phyloP scores from a whole-genome alignment of 2,797 vertebrate genomes.

The Monodelphis domestica region DNA sequence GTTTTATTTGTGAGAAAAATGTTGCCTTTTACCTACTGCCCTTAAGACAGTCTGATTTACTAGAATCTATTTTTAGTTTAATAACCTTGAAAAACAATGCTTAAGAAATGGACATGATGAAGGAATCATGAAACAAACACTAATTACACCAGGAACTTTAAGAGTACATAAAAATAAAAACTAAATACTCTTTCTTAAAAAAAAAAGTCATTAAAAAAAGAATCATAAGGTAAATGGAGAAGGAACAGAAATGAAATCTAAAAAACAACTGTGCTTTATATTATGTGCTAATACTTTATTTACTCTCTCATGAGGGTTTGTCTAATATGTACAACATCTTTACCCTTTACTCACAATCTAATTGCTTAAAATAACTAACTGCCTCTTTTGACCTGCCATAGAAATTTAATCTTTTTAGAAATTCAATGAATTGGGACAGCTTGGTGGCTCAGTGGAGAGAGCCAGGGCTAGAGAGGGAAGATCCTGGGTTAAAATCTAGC shows the following conservation, averaged over 20 bases:
- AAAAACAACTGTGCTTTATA: background rate
- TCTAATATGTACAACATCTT: background rate
- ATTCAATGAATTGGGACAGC: background rate
- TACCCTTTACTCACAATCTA: conserved; percentile 6
- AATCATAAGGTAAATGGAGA: conserved; percentile 20
- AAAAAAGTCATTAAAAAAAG: too few species aligned
- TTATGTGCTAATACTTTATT: background rate
- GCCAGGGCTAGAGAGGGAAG: too few species aligned
- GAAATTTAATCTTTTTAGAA: background rate
- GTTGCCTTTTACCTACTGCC: conserved; percentile 9
- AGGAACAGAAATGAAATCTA: background rate
- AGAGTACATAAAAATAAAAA: too few species aligned
- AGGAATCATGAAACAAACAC: background rate
- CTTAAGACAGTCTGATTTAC: conserved; percentile 5
- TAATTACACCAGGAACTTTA: conserved; percentile 20
- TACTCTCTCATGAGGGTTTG: background rate
- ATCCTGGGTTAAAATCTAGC: too few species aligned
- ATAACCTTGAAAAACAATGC: background rate
- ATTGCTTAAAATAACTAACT: conserved; percentile 14
- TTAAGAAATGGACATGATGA: conserved; percentile 11
- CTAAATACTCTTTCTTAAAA: too few species aligned
- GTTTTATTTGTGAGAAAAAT: conserved; percentile 12
- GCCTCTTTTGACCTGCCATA: background rate
- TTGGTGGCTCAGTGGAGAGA: too few species aligned
- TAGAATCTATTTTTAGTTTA: conserved; percentile 1